These are phyloP conservation scores for Somateria mollissima DNA, from an alignment of 2,797 vertebrate species.

Conservation along the genomic window DNA sequence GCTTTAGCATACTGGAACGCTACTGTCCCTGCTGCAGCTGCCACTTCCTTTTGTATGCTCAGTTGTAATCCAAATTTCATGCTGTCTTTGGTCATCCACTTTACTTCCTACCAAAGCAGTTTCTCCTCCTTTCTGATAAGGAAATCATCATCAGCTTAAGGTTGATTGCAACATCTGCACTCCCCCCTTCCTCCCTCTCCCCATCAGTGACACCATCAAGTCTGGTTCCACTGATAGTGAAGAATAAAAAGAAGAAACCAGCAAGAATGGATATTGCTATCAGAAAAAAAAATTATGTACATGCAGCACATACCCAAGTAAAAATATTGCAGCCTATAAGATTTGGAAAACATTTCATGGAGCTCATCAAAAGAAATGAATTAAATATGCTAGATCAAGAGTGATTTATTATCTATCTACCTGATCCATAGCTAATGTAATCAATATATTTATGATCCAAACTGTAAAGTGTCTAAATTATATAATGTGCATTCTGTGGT, in stretches of 20 bases:
- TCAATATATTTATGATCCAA: conserved; percentile 28
- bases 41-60: neutral
- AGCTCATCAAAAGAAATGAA: neutral
- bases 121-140: neutral
- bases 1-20: neutral
- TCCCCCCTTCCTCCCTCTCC: neutral
- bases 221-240: conserved; percentile 21
- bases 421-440: neutral
- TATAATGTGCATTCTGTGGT: neutral
- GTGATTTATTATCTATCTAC: neutral
- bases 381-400: neutral
- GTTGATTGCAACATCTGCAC: neutral
- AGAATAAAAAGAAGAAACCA: neutral
- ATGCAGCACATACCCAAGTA: neutral
- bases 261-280: neutral
- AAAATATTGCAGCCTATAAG: neutral
- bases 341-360: neutral
- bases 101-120: conserved; percentile 1
- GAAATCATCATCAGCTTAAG: neutral
- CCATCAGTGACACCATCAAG: neutral
- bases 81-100: conserved; percentile 8
- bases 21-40: neutral
- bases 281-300: neutral
- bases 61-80: conserved; percentile 41
- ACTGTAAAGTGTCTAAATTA: neutral